Conservation (phyloP, 2,888 invertebrate genomes). For the Amaurobius ferox region DNA sequence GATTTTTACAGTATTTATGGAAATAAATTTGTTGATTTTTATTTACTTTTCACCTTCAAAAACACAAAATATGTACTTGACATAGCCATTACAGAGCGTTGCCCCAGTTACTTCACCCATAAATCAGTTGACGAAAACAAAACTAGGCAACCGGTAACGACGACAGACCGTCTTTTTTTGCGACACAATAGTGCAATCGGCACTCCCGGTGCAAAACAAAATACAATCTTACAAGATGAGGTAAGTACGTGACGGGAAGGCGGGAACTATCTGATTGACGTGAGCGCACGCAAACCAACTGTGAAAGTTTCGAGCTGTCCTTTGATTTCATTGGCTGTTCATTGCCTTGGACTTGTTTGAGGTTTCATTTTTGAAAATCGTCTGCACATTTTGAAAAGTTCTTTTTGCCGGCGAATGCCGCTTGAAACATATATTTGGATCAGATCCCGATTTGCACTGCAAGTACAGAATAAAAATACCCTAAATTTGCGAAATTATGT, state of each 20-base stretch:
- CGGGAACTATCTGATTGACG: neutral
- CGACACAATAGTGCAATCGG: neutral
- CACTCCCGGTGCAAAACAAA: neutral
- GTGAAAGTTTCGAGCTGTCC: neutral
- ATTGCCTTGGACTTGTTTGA: neutral
- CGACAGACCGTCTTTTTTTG: neutral
- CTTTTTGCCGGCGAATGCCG: neutral
- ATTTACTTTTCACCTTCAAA: neutral
- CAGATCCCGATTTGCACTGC: neutral
- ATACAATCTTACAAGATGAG: neutral
- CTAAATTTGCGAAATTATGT: too few species aligned
- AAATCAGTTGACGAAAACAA: neutral
- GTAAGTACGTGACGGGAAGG: neutral
- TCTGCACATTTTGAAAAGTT: neutral
- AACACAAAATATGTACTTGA: neutral
- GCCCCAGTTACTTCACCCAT: neutral
- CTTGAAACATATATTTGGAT: neutral
- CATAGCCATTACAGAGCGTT: neutral
- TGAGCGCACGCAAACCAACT: neutral
- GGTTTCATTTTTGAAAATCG: constrained; percentile 1
- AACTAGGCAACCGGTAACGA: neutral
- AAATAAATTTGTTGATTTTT: too few species aligned
- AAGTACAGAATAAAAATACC: neutral
- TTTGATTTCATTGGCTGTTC: neutral
- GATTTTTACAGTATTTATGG: too few species aligned